Evolutionary conservation across 1,140 invertebrate species (phyloP), one percentile per base, ranked within the genome.

Genomic region (Hylaeus volcanicus): DNA sequence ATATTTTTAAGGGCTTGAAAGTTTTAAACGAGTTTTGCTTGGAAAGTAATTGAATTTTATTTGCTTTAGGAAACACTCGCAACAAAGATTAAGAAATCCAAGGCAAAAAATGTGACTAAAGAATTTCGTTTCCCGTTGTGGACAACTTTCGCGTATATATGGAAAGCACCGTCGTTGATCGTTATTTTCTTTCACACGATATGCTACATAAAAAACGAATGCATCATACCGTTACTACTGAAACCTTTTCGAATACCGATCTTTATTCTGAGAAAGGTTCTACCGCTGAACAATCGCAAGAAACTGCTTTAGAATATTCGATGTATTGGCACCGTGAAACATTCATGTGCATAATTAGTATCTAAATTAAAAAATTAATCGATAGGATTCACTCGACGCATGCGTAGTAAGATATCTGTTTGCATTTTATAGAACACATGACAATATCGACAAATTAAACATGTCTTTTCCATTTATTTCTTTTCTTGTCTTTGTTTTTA

Each of bases 161-260:
- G 84, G 88, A 91, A 92, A 84, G 88, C 90, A 60, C 89, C 92
- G 61, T 92, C 92, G 64, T 78, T 93, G 48, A 82, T 92, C 60
- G 86, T 90, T 76, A 60, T 93, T 73, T 81, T 93, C 76, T 84
- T 92, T 73, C 90, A 92, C 55, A 85, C 92, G 45, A 86, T 93
- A 68, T 71, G 89, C 71, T 92, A 90, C 81, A 81, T 94, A 74
- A 94, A 92, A 91, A 91, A 91, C 75, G 86, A 89, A 45, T 90
- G 87, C 79, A 78, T 94, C 45, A 74, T 93, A 74, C 92, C 92
- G 60, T 87, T 92, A 15, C 43, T 92, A 39, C 87, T 91, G 65
- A 93, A 90, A 85, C 91, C 92, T 37, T 87, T 93, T 64, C 90
- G 87, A 78, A 88, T 93, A 89, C 94, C 93, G 56, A 92, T 92